These are phyloP conservation scores for Carassius gibelio DNA, from an alignment of 2,113 vertebrate species.

Conservation along the genomic window DNA sequence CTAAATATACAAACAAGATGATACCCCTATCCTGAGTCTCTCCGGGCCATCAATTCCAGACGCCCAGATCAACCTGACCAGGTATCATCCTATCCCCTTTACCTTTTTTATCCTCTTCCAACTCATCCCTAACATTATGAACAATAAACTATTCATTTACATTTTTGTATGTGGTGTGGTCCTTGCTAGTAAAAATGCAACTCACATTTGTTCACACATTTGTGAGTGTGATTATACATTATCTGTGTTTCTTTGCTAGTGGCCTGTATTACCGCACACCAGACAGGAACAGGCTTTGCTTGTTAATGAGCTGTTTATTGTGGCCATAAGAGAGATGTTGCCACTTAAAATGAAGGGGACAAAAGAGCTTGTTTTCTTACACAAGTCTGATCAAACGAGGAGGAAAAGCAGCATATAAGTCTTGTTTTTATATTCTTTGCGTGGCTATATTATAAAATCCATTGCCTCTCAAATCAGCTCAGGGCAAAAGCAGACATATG, in stretches of 20 bases:
- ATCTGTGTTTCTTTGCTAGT: conserved; percentile 50
- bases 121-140: no score
- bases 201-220: conserved; percentile 43
- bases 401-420: conserved; percentile 21
- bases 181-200: conserved; percentile 7
- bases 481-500: conserved; percentile 26
- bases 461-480: conserved; percentile 2
- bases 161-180: no score
- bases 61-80: no score
- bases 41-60: no score
- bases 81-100: no score
- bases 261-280: conserved; percentile 42
- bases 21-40: no score
- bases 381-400: conserved; percentile 19
- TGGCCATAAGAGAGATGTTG: conserved; percentile 29
- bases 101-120: no score
- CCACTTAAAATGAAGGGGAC: conserved; percentile 9
- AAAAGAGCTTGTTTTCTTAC: conserved; percentile 33
- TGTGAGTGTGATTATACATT: conserved; percentile 51
- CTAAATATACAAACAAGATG: no score
- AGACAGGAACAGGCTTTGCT: conserved; percentile 44
- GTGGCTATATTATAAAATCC: conserved; percentile 8
- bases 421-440: conserved; percentile 22
- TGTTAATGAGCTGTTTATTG: conserved; percentile 51
- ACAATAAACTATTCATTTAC: no score